Evolutionary conservation across 2,797 vertebrate genomes (phyloP).

Genomic region (Myotis daubentonii): DNA sequence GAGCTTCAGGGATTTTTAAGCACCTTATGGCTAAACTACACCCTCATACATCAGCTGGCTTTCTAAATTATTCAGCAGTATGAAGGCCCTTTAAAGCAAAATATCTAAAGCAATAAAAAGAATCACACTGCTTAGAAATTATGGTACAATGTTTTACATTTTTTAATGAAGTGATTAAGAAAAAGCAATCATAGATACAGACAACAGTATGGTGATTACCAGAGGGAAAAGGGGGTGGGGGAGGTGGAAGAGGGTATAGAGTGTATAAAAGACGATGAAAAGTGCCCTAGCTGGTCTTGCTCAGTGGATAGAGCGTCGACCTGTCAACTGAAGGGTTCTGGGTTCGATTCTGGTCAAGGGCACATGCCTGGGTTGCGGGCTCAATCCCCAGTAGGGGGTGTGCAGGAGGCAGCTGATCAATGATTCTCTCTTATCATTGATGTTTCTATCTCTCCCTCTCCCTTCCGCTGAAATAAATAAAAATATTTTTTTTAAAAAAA

Average conservation of each 20-base stretch:
- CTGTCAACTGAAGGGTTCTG: no score
- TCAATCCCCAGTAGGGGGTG: no score
- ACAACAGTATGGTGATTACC: not conserved
- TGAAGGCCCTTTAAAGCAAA: not conserved
- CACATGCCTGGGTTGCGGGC: no score
- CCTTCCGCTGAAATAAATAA: no score
- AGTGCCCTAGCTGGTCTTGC: not conserved
- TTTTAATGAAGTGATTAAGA: not conserved
- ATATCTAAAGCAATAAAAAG: not conserved
- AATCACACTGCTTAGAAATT: not conserved
- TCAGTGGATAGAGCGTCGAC: no score
- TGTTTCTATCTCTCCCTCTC: no score
- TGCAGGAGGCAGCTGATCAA: no score
- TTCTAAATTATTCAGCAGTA: not conserved
- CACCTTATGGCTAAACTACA: not conserved
- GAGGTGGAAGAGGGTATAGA: not conserved
- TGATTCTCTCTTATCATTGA: no score
- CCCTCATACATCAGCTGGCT: not conserved
- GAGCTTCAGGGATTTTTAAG: conserved; percentile 22
- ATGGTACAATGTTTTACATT: not conserved
- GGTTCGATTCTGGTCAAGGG: no score
- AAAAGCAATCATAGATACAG: not conserved
- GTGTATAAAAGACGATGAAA: not conserved
- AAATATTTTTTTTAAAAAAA: no score
- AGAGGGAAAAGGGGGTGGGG: not conserved